Conservation (phyloP, 2,888 invertebrate species). For the Thecocarcelia acutangulata region DNA sequence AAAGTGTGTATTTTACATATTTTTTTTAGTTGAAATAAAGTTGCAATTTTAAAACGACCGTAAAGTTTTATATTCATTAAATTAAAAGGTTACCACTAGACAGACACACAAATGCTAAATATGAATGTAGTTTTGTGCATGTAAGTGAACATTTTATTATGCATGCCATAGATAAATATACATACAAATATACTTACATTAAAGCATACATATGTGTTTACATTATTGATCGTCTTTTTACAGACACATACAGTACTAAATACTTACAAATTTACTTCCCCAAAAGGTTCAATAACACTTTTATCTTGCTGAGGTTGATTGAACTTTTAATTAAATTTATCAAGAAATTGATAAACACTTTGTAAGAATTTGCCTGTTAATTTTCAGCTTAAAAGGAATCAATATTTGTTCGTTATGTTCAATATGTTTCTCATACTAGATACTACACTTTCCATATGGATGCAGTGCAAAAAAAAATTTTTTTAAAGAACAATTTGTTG, state of each 20-base stretch:
- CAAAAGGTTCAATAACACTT: conserved; percentile 48
- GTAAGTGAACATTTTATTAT: no score
- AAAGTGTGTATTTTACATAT: no score
- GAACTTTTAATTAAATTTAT: conserved; percentile 63
- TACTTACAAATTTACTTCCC: not conserved
- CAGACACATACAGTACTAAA: not conserved
- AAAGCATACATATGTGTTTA: not conserved
- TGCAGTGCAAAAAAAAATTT: not conserved
- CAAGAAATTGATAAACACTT: conserved; percentile 47
- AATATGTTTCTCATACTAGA: conserved; percentile 2
- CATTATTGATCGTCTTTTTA: conserved; percentile 12
- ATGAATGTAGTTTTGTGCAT: no score
- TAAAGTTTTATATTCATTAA: conserved; percentile 51
- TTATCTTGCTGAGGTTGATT: conserved; percentile 37
- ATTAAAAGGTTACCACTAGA: conserved; percentile 41
- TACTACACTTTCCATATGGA: conserved; percentile 19
- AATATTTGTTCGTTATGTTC: not conserved
- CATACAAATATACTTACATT: not conserved
- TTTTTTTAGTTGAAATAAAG: not conserved
- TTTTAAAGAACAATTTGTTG: conserved; percentile 11
- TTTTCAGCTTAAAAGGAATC: conserved; percentile 1
- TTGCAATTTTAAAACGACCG: conserved; percentile 32
- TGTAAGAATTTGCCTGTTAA: conserved; percentile 23
- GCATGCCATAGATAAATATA: not conserved
- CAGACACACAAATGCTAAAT: conserved; percentile 4